Evolutionary conservation across 1,140 invertebrate genomes (phyloP).

Genomic region (Sarcophaga peregrina): DNA sequence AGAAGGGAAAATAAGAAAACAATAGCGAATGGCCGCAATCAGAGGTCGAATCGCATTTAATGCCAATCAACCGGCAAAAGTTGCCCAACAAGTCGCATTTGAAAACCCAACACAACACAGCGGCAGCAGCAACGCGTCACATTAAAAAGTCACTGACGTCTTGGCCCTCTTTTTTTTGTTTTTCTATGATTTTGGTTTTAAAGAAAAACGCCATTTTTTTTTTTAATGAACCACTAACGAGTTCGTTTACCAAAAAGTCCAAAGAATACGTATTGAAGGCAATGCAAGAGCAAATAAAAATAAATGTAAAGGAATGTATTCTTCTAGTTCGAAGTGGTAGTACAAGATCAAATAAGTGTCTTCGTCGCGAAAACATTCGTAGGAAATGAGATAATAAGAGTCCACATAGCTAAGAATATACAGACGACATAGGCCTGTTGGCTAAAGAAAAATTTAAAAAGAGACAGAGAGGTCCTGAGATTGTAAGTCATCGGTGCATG

Average conservation of each 20-base stretch:
- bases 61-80: constrained; percentile 36
- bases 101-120: neutral
- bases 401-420: no score
- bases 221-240: constrained; percentile 34
- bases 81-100: neutral
- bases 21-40: neutral
- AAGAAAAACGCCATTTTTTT: constrained; percentile 33
- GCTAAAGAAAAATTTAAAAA: no score
- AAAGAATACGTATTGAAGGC: neutral
- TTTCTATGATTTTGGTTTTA: neutral
- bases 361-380: no score
- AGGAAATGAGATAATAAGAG: no score
- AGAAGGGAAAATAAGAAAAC: no score
- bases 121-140: neutral
- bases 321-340: neutral
- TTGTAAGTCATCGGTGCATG: no score
- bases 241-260: neutral
- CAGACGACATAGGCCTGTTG: no score
- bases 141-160: constrained; percentile 27
- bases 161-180: neutral
- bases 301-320: no score
- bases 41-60: constrained; percentile 3
- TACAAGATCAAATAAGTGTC: no score
- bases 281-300: no score
- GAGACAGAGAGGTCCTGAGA: no score